A percentile compares a stretch with the other conserved stretches of the same genome.
phyloP scores from a whole-genome alignment of 2,113 vertebrate genomes.

The Pluvianellus socialis region DNA sequence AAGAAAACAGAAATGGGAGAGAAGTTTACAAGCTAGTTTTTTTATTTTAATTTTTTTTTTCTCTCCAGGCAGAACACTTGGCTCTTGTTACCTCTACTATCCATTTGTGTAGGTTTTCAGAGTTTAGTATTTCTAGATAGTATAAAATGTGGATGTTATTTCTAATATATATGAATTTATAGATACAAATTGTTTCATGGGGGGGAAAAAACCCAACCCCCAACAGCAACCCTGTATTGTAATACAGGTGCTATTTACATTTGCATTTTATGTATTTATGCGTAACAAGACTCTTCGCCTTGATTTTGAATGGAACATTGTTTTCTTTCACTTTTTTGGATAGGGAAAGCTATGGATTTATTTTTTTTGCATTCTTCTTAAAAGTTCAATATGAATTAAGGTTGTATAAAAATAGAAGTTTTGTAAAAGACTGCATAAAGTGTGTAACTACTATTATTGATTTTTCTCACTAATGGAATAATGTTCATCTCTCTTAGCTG shows the following conservation, averaged over 20 bases:
- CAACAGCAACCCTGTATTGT: not conserved
- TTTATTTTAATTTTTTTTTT: not conserved
- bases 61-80: not conserved
- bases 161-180: not conserved
- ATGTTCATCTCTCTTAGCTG: not conserved
- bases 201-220: fast-evolving
- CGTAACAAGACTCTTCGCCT: not conserved
- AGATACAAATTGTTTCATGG: not conserved
- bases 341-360: not conserved
- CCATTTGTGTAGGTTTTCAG: not conserved
- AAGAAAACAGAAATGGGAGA: not conserved
- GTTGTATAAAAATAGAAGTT: not conserved
- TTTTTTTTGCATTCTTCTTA: not conserved
- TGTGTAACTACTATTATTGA: not conserved
- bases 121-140: not conserved
- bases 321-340: not conserved
- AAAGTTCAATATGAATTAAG: not conserved
- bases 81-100: not conserved
- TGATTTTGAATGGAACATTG: not conserved
- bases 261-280: not conserved
- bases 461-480: conserved; percentile 29
- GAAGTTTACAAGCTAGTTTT: not conserved
- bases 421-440: not conserved
- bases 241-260: not conserved
- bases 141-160: not conserved